phyloP scores from a whole-genome alignment of 2,113 vertebrate species.

The Bucco capensis region DNA sequence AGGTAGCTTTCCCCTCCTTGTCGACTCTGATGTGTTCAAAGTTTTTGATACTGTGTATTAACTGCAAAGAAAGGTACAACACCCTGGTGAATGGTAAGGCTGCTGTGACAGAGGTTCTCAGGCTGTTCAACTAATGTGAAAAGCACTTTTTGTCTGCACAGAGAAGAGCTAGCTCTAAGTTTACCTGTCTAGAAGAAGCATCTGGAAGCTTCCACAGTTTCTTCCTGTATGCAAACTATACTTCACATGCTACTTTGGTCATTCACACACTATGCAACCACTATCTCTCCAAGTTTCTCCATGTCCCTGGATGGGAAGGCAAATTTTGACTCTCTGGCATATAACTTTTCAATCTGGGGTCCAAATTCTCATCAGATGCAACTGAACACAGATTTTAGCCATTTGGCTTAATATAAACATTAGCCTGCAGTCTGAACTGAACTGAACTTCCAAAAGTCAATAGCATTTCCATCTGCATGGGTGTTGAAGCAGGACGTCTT shows the following conservation, averaged over 20 bases:
- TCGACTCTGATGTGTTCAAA: constrained; percentile 78
- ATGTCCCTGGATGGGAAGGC: background rate
- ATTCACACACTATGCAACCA: background rate
- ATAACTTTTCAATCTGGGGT: background rate
- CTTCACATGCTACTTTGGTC: background rate
- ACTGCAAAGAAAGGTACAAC: constrained; percentile 60
- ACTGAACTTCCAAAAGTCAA: background rate
- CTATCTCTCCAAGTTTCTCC: background rate
- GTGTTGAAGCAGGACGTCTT: background rate
- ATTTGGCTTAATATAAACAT: background rate
- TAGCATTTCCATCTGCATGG: background rate
- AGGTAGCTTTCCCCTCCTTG: constrained; percentile 69
- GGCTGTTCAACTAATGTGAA: background rate
- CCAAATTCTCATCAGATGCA: background rate
- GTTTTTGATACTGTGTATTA: constrained; percentile 73
- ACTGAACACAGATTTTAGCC: background rate
- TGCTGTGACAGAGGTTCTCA: background rate
- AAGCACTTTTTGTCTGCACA: background rate
- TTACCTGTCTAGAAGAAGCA: background rate
- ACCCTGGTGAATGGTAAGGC: background rate
- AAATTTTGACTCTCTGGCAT: background rate
- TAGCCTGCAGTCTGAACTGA: background rate
- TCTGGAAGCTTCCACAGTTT: background rate
- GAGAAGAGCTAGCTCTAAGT: background rate
- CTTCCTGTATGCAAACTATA: background rate